Conservation (phyloP, 1,140 invertebrate species). For the Panagrolaimus sp. region DNA sequence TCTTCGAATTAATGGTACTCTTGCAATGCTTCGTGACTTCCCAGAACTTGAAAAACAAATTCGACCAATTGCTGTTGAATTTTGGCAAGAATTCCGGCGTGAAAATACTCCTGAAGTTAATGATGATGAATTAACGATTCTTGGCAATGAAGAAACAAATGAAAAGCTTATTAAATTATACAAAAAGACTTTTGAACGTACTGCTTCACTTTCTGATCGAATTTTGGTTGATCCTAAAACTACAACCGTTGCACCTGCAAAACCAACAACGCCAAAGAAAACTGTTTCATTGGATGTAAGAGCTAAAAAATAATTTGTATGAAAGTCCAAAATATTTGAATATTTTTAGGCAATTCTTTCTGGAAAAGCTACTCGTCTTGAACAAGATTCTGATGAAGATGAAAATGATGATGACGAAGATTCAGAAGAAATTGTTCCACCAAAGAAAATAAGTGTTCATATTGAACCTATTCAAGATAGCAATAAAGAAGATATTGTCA, state of each 20-base stretch:
- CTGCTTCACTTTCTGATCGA: conserved; percentile 18
- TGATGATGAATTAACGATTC: conserved; percentile 28
- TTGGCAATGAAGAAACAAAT: conserved; percentile 68
- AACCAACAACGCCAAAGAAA: conserved; percentile 23
- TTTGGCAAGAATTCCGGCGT: conserved; percentile 55
- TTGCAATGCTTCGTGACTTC: conserved; percentile 58
- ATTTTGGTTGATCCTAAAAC: conserved; percentile 5
- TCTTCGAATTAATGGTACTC: conserved; percentile 72
- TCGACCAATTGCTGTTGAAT: conserved; percentile 51
- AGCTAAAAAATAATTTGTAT: too few relatives aligned
- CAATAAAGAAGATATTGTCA: conserved; percentile 13
- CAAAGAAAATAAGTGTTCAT: conserved; percentile 16
- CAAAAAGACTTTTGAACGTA: conserved; percentile 49
- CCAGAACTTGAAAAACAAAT: conserved; percentile 53
- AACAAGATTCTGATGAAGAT: conserved; percentile 25
- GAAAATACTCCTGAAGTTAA: conserved; percentile 56
- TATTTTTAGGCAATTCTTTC: background rate
- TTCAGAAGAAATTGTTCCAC: conserved; percentile 35
- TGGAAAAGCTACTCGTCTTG: conserved; percentile 7
- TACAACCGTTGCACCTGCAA: conserved; percentile 24
- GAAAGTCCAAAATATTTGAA: too few relatives aligned
- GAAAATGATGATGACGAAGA: conserved; percentile 54
- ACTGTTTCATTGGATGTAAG: conserved; percentile 4
- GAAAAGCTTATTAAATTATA: conserved; percentile 50
- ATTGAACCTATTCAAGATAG: background rate